A percentile compares a stretch with the other conserved stretches of the same genome.
These are phyloP conservation scores for Eulemur coronatus DNA, from an alignment of 2,797 vertebrate species.

Conservation along the genomic window DNA sequence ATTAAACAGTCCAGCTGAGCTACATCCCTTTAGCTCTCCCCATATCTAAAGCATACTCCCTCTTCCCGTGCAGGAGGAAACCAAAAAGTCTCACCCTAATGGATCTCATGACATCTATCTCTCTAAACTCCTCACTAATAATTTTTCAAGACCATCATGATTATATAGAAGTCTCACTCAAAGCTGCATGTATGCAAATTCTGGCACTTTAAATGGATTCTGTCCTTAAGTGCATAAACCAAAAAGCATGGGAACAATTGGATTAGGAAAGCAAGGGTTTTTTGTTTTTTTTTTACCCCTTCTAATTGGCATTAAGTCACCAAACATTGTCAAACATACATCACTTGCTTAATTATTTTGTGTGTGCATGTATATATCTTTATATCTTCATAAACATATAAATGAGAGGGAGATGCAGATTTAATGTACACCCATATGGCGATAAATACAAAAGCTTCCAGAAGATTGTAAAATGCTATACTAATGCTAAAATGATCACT, in stretches of 20 bases:
- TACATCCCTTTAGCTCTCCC: conserved; percentile 54
- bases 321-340: conserved; percentile 66
- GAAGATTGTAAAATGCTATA: conserved; percentile 41
- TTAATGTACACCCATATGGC: conserved; percentile 57
- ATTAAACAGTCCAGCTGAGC: conserved; percentile 61
- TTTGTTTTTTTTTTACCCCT: not conserved
- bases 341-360: conserved; percentile 69
- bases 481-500: conserved; percentile 24
- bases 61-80: conserved; percentile 63
- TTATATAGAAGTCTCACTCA: conserved; percentile 74
- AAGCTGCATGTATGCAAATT: conserved; percentile 73
- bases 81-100: conserved; percentile 72
- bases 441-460: conserved; percentile 62
- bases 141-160: conserved; percentile 74
- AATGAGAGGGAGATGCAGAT: conserved; percentile 62
- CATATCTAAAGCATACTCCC: conserved; percentile 74
- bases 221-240: conserved; percentile 68
- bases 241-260: conserved; percentile 53
- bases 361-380: conserved; percentile 50
- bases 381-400: conserved; percentile 72
- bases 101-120: conserved; percentile 66
- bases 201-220: conserved; percentile 70
- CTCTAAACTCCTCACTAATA: conserved; percentile 71
- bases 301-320: conserved; percentile 69
- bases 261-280: conserved; percentile 49